Evolutionary conservation across 2,797 vertebrate genomes (phyloP).

Genomic region (Philypnodon macrostomus): DNA sequence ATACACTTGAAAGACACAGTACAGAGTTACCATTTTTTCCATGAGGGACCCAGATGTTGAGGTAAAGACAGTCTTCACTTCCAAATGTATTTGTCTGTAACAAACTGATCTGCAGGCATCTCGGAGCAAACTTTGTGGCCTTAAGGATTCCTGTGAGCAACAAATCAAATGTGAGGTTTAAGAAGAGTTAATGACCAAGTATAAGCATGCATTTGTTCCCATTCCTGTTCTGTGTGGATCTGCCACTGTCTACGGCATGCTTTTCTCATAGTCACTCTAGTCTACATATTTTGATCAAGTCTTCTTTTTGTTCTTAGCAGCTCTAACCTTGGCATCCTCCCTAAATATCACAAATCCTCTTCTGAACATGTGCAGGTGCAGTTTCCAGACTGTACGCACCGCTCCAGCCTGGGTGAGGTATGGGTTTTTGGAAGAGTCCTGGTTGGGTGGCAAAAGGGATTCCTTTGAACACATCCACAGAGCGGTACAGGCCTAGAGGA

Average conservation of each 20-base stretch:
- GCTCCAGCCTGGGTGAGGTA: constrained; percentile 84
- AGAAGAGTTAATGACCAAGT: background rate
- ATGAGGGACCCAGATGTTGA: constrained; percentile 92
- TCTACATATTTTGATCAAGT: too few species aligned
- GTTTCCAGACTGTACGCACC: constrained; percentile 70
- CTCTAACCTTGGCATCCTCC: too few species aligned
- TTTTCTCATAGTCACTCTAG: too few species aligned
- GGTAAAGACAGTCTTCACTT: constrained; percentile 85
- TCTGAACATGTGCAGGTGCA: too few species aligned
- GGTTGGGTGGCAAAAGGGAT: constrained; percentile 86
- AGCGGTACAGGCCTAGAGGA: constrained; percentile 63
- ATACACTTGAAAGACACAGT: too few species aligned
- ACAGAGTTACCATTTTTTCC: constrained; percentile 46
- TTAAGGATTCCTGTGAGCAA: constrained; percentile 74
- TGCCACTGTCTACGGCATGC: too few species aligned
- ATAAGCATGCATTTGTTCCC: too few species aligned
- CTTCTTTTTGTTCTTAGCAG: too few species aligned
- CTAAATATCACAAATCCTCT: too few species aligned
- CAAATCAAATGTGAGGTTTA: background rate
- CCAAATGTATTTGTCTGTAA: constrained; percentile 69
- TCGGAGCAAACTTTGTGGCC: constrained; percentile 65
- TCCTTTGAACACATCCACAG: constrained; percentile 85
- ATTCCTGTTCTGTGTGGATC: too few species aligned
- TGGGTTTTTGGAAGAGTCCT: constrained; percentile 79
- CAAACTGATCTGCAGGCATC: constrained; percentile 80